A percentile compares a stretch with the other conserved stretches of the same genome.
These are phyloP conservation scores for Pyrgus malvae DNA, from an alignment of 2,888 invertebrate species.

Conservation along the genomic window DNA sequence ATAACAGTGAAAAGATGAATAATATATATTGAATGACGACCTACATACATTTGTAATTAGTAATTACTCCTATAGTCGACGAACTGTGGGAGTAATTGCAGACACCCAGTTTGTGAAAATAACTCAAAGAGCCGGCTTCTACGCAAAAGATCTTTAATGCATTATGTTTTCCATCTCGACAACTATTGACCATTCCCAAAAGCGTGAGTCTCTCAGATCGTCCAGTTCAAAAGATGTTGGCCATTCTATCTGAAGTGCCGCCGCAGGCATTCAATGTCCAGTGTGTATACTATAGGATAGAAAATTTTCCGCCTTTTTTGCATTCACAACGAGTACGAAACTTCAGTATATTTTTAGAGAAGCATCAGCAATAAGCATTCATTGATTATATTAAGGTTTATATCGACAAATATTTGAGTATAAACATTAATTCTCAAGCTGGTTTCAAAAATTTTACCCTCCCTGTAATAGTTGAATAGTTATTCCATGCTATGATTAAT, in stretches of 20 bases:
- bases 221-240: conserved; percentile 12
- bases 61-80: no score
- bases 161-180: not conserved
- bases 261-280: conserved; percentile 4
- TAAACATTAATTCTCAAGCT: no score
- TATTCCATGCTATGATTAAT: conserved; percentile 2
- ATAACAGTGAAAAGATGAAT: no score
- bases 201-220: not conserved
- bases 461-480: not conserved
- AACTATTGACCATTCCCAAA: not conserved
- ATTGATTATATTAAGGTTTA: not conserved
- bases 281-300: not conserved
- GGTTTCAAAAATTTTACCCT: no score
- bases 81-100: no score
- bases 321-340: not conserved
- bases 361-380: not conserved
- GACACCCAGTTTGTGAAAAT: no score
- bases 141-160: not conserved
- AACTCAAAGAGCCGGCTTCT: not conserved
- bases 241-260: conserved; percentile 8
- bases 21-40: no score
- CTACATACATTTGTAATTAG: no score
- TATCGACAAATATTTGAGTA: no score
- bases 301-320: not conserved
- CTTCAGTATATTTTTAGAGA: not conserved